Conservation (phyloP, 2,113 vertebrate genomes). For the Toxotes jaculatrix region DNA sequence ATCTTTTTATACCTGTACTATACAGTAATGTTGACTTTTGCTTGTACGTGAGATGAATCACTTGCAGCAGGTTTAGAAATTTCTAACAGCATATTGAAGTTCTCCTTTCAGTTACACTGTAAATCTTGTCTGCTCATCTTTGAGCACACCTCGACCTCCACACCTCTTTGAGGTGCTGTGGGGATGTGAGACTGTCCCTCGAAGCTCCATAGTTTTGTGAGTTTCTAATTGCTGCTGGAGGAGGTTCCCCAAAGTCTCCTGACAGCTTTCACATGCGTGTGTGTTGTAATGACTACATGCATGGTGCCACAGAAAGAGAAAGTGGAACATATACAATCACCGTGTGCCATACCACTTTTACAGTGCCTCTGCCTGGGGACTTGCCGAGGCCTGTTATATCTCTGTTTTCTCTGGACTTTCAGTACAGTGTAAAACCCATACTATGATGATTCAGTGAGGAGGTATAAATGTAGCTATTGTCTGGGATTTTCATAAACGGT, state of each 20-base stretch:
- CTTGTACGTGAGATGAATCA: background rate
- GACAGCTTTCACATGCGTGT: conserved; percentile 49
- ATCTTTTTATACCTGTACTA: conserved; percentile 37
- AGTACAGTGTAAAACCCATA: background rate
- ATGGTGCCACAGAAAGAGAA: conserved; percentile 13
- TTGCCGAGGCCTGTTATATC: background rate
- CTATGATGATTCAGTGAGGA: too few relatives aligned
- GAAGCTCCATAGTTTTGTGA: conserved; percentile 15
- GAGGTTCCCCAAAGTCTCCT: background rate
- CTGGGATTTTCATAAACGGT: background rate
- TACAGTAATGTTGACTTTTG: background rate
- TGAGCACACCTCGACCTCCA: background rate
- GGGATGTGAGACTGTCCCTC: conserved; percentile 10
- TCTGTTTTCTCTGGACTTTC: background rate
- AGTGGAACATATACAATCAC: background rate
- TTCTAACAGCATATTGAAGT: background rate
- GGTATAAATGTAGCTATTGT: background rate
- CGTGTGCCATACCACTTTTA: background rate
- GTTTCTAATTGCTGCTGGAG: conserved; percentile 20
- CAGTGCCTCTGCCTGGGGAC: background rate
- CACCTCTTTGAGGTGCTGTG: background rate
- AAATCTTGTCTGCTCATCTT: background rate
- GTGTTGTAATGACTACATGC: conserved; percentile 32
- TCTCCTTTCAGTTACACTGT: background rate
- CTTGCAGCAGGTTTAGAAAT: conserved; percentile 17